Evolutionary conservation across 1,140 invertebrate species (phyloP), one percentile per base, ranked within the genome.

Genomic region (Eurosta solidaginis): DNA sequence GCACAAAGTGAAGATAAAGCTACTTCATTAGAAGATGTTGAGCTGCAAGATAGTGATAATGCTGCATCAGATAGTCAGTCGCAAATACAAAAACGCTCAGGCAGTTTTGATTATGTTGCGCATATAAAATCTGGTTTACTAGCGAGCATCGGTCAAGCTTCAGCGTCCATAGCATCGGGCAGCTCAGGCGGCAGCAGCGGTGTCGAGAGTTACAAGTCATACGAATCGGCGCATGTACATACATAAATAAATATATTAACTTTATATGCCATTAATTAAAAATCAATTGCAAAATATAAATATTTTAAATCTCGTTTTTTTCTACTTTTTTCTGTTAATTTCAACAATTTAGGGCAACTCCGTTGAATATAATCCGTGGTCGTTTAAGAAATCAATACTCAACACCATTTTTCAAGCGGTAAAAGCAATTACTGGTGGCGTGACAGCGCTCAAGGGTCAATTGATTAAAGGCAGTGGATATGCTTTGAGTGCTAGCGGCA

Each of bases 401-500:
- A 92, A 92, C 84, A 94, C 94, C 7, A 88, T 96, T 5, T 90
- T 95, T 81, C 93, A 95, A 91, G 94, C 95, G 10, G 91, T 95
- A 0, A 95, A 96, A 85, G 94, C 95, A 0, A 94, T 96, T 59
- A 93, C 94, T 52, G 95, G 95, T 20, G 94, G 94, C 33, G 92
- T 95, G 2, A 92, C 95, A 3, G 94, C 95, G 6, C 89, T 96
- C 22, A 95, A 95, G 83, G 95, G 95, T 3, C 93, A 95, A 84
- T 85, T 96, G 4, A 93, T 96, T 80, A 96, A 96, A 88, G 94
- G 94, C 22, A 92, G 94, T 75, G 94, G 94, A 22, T 93, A 93
- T 52, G 84, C 95, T 7, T 89, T 95, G 5, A 90, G 92, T 1
- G 92, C 93, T 0, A 91, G 94, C 79, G 94, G 94, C 20, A 93